phyloP scores from a whole-genome alignment of 2,797 vertebrate species.

The Neoniphon sammara region DNA sequence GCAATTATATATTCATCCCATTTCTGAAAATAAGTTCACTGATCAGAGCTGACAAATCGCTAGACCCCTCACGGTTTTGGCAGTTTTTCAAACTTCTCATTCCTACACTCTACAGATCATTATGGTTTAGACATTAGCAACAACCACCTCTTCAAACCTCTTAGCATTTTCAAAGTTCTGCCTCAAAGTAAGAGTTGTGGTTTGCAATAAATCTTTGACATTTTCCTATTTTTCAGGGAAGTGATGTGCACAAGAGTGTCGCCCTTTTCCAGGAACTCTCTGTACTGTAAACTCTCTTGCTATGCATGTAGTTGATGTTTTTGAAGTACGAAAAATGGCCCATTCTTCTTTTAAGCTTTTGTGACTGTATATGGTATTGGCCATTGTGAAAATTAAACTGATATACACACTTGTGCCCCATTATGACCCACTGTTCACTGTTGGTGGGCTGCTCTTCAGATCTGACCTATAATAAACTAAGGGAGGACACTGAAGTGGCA shows the following conservation, averaged over 20 bases:
- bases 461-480: constrained; percentile 37
- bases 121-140: constrained; percentile 9
- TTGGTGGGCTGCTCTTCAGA: constrained; percentile 61
- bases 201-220: constrained; percentile 6
- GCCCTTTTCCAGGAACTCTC: constrained; percentile 31
- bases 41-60: background rate
- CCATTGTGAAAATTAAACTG: constrained; percentile 62
- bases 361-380: constrained; percentile 63
- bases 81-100: background rate
- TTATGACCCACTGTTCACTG: constrained; percentile 39
- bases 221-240: constrained; percentile 11
- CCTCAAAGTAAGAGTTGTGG: background rate
- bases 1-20: background rate
- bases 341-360: constrained; percentile 35
- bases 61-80: constrained; percentile 2
- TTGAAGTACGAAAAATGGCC: constrained; percentile 17
- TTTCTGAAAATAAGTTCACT: constrained; percentile 2
- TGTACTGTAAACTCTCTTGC: background rate
- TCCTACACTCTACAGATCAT: background rate
- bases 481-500: constrained; percentile 20
- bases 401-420: constrained; percentile 18
- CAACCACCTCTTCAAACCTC: constrained; percentile 8
- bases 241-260: background rate
- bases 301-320: constrained; percentile 26
- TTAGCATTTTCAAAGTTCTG: background rate